These are phyloP conservation scores for Labeo catla DNA, from an alignment of 2,113 vertebrate species.

Conservation along the genomic window DNA sequence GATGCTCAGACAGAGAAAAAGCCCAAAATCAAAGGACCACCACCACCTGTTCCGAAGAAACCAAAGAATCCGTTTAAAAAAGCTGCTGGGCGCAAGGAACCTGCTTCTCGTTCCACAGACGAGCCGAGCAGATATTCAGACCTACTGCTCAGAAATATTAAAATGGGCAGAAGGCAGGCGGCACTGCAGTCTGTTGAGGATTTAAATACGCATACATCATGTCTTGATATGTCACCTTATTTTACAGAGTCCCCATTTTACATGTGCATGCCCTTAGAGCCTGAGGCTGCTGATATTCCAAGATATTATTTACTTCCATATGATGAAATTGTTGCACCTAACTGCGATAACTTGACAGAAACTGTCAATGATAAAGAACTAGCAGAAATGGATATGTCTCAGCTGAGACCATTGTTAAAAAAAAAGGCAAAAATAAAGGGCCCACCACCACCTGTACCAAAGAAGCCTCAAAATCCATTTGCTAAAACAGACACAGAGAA, in stretches of 20 bases:
- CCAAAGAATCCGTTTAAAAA: slow-evolving; percentile 74
- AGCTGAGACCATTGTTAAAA: slow-evolving; percentile 62
- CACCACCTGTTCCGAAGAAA: slow-evolving; percentile 76
- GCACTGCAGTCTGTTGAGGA: slow-evolving; percentile 67
- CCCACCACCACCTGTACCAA: slow-evolving; percentile 63
- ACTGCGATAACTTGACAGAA: slow-evolving; percentile 64
- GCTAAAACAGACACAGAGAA: slow-evolving; percentile 50
- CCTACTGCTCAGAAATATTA: slow-evolving; percentile 64
- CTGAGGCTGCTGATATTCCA: slow-evolving; percentile 57
- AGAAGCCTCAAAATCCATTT: slow-evolving; percentile 56
- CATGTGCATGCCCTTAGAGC: slow-evolving; percentile 56
- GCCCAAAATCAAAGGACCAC: slow-evolving; percentile 71
- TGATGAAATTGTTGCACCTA: slow-evolving; percentile 50
- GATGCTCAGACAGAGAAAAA: slow-evolving; percentile 52
- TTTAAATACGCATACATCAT: slow-evolving; percentile 20
- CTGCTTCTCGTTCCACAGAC: slow-evolving; percentile 60
- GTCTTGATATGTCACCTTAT: slow-evolving; percentile 68
- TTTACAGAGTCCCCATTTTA: slow-evolving; percentile 57
- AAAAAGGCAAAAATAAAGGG: slow-evolving; percentile 64
- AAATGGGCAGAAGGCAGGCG: slow-evolving; percentile 69
- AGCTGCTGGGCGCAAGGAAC: slow-evolving; percentile 59
- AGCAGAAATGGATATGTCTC: slow-evolving; percentile 67
- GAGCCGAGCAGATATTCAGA: slow-evolving; percentile 67
- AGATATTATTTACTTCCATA: neutral
- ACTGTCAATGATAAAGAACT: slow-evolving; percentile 58